phyloP scores from a whole-genome alignment of 2,113 vertebrate species.

The Scomber colias region DNA sequence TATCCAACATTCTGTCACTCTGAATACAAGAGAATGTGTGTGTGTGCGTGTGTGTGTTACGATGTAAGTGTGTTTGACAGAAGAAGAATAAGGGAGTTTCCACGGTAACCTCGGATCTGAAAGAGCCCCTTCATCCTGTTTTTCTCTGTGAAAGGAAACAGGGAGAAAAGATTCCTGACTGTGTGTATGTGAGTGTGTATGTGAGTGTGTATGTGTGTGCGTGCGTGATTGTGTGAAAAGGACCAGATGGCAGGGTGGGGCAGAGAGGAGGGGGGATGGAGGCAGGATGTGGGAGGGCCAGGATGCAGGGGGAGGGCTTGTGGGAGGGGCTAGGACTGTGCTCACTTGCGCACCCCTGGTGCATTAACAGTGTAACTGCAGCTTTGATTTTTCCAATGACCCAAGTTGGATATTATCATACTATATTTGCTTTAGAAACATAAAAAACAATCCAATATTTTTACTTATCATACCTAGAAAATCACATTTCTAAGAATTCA shows the following conservation, averaged over 20 bases:
- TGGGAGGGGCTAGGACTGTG: slow-evolving; percentile 78
- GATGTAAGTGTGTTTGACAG: slow-evolving; percentile 72
- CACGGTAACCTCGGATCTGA: slow-evolving; percentile 81
- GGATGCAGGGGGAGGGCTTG: slow-evolving; percentile 68
- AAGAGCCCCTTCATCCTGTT: slow-evolving; percentile 87
- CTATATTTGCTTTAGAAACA: background rate
- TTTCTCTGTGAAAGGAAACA: slow-evolving; percentile 84
- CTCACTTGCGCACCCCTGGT: slow-evolving; percentile 96
- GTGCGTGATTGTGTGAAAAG: slow-evolving; percentile 75
- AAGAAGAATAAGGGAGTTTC: slow-evolving; percentile 80
- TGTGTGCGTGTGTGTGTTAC: slow-evolving; percentile 53
- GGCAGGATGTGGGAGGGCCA: slow-evolving; percentile 82
- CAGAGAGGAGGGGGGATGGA: slow-evolving; percentile 62
- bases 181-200: slow-evolving; percentile 42
- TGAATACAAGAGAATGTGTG: slow-evolving; percentile 50
- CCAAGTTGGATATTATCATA: background rate
- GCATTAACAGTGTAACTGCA: slow-evolving; percentile 83
- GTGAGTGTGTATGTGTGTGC: slow-evolving; percentile 16
- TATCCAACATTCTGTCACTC: slow-evolving; percentile 74
- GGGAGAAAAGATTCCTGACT: slow-evolving; percentile 76
- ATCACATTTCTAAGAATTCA: background rate
- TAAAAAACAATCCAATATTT: background rate
- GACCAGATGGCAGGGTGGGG: slow-evolving; percentile 89
- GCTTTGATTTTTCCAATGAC: slow-evolving; percentile 12
- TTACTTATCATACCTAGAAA: background rate